Percentiles rank a stretch among this genome's conserved stretches.
Evolutionary conservation across 2,797 vertebrate genomes (phyloP).

Genomic region (Thripadectes ignobilis): DNA sequence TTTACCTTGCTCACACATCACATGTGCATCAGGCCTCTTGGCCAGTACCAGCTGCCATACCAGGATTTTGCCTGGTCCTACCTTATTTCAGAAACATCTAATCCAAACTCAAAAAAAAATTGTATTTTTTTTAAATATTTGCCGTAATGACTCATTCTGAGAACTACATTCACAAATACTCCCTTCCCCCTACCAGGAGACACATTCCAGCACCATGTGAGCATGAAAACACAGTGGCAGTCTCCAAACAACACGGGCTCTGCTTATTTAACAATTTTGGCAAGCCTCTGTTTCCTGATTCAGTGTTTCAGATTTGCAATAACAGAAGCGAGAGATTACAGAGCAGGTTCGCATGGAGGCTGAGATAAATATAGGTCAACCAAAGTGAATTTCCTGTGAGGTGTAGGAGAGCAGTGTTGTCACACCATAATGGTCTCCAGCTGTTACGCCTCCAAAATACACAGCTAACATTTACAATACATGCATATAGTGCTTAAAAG

Average conservation of each 20-base stretch:
- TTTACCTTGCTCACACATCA: neutral
- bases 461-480: slow-evolving; percentile 27
- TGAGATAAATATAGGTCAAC: slow-evolving; percentile 3
- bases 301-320: neutral
- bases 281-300: slow-evolving; percentile 1
- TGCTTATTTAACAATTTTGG: slow-evolving; percentile 13
- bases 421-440: slow-evolving; percentile 31
- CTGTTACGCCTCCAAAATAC: slow-evolving; percentile 31
- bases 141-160: neutral
- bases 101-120: neutral
- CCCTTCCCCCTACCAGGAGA: neutral
- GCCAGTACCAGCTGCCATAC: neutral
- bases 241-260: neutral
- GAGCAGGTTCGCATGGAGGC: neutral
- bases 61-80: neutral
- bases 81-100: neutral
- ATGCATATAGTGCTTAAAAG: neutral
- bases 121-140: neutral
- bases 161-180: neutral
- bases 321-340: slow-evolving; percentile 4
- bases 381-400: neutral
- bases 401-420: neutral
- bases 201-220: slow-evolving; percentile 30
- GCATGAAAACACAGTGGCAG: slow-evolving; percentile 1
- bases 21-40: neutral